phyloP scores from a whole-genome alignment of 2,113 vertebrate species.

The Tretioscincus oriximinensis region DNA sequence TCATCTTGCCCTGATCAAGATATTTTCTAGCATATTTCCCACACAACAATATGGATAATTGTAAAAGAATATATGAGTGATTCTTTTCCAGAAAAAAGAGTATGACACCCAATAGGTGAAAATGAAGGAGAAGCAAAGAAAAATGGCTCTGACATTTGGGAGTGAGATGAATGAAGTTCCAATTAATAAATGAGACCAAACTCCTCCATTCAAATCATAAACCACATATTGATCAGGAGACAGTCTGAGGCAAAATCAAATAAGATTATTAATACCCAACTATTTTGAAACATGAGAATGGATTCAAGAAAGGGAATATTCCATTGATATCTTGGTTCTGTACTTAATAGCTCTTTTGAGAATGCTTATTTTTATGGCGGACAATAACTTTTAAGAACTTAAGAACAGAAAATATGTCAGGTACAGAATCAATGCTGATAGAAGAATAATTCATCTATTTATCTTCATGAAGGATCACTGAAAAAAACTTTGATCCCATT shows the following conservation, averaged over 20 bases:
- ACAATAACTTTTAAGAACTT: constrained; percentile 73
- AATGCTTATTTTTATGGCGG: constrained; percentile 60
- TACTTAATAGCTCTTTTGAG: constrained; percentile 60
- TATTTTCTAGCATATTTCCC: too few relatives aligned
- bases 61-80: too few relatives aligned
- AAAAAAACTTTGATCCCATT: constrained; percentile 79
- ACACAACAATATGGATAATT: too few relatives aligned
- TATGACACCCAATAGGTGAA: too few relatives aligned
- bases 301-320: constrained; percentile 43
- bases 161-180: too few relatives aligned
- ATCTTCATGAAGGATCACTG: constrained; percentile 66
- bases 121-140: background rate
- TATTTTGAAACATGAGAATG: constrained; percentile 45
- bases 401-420: constrained; percentile 73
- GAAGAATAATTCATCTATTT: constrained; percentile 69
- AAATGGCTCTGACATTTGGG: too few relatives aligned
- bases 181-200: background rate
- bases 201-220: background rate
- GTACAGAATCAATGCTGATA: constrained; percentile 70
- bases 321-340: constrained; percentile 47
- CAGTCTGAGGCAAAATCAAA: constrained; percentile 54
- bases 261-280: constrained; percentile 59
- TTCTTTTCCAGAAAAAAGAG: too few relatives aligned
- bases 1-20: too few relatives aligned
- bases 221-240: constrained; percentile 18